Evolutionary conservation across 1,140 invertebrate species (phyloP).

Genomic region (Lucilia sericata): DNA sequence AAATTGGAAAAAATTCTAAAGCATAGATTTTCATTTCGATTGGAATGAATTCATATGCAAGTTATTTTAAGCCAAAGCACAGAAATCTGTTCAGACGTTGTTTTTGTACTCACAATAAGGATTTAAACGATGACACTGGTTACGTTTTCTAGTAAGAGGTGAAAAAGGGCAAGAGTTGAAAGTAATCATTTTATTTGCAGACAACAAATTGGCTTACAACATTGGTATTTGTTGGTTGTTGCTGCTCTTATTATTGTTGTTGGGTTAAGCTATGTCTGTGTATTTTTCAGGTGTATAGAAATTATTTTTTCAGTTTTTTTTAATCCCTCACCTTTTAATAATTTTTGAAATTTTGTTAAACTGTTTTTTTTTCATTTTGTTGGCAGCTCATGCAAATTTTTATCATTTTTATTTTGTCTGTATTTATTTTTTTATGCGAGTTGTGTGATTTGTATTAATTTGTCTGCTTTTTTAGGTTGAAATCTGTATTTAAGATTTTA

Average conservation of each 20-base stretch:
- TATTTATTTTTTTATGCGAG: background rate
- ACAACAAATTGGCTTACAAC: background rate
- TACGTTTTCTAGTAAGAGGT: background rate
- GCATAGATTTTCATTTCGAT: constrained; percentile 31
- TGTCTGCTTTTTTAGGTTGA: background rate
- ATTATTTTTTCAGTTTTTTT: background rate
- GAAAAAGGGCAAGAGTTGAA: background rate
- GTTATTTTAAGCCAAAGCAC: background rate
- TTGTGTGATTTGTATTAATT: constrained; percentile 8
- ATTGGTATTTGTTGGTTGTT: background rate
- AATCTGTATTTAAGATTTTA: constrained; percentile 4
- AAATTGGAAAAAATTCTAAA: background rate
- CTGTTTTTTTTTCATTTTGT: background rate
- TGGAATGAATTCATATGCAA: constrained; percentile 24
- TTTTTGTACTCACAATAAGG: background rate
- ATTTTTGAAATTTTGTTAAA: background rate
- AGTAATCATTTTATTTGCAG: background rate
- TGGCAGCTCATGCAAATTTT: background rate
- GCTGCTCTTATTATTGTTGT: background rate
- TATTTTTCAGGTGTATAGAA: no score
- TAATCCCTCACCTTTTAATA: background rate
- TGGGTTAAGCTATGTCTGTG: background rate
- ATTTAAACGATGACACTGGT: background rate
- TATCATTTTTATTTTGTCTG: background rate
- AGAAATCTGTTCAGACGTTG: background rate